Percentiles rank a stretch among this genome's conserved stretches.
Conservation (phyloP, 2,888 invertebrate species). For the Cynaeus angustus region DNA sequence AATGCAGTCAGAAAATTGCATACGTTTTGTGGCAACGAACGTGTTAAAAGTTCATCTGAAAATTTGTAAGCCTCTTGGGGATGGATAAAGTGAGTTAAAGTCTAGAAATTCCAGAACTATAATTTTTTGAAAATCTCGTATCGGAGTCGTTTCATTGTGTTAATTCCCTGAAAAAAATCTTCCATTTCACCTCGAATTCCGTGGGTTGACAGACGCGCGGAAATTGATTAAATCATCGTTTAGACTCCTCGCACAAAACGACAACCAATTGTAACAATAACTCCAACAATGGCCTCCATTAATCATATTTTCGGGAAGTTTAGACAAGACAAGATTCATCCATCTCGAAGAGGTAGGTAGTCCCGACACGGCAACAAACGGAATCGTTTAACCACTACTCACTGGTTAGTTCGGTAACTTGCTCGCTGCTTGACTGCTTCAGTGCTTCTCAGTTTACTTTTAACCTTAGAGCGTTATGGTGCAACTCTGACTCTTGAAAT, state of each 20-base stretch:
- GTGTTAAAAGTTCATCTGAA: too few relatives aligned
- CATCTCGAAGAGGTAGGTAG: constrained; percentile 16
- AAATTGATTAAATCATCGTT: constrained; percentile 42
- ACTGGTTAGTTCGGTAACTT: constrained; percentile 35
- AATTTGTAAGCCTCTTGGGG: too few relatives aligned
- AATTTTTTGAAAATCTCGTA: too few relatives aligned
- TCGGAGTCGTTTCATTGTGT: neutral
- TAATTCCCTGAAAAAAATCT: constrained; percentile 2
- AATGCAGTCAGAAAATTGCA: too few relatives aligned
- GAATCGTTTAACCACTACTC: constrained; percentile 37
- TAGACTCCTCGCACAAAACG: constrained; percentile 21
- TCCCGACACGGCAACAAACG: constrained; percentile 37
- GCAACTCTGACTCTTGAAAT: constrained; percentile 19
- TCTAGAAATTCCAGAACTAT: too few relatives aligned
- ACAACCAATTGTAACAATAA: constrained; percentile 43
- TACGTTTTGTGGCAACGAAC: too few relatives aligned
- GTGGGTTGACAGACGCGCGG: constrained; percentile 32
- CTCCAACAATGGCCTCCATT: constrained; percentile 38
- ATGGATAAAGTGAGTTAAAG: too few relatives aligned
- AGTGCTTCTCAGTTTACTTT: constrained; percentile 44
- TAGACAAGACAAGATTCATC: constrained; percentile 36
- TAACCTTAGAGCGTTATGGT: constrained; percentile 30
- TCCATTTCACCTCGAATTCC: constrained; percentile 5
- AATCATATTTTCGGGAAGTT: constrained; percentile 48
- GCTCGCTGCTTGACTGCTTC: constrained; percentile 33